Percentiles rank a stretch among this genome's conserved stretches.
Evolutionary conservation across 2,113 vertebrate species (phyloP).

Genomic region (Megaleporinus macrocephalus): DNA sequence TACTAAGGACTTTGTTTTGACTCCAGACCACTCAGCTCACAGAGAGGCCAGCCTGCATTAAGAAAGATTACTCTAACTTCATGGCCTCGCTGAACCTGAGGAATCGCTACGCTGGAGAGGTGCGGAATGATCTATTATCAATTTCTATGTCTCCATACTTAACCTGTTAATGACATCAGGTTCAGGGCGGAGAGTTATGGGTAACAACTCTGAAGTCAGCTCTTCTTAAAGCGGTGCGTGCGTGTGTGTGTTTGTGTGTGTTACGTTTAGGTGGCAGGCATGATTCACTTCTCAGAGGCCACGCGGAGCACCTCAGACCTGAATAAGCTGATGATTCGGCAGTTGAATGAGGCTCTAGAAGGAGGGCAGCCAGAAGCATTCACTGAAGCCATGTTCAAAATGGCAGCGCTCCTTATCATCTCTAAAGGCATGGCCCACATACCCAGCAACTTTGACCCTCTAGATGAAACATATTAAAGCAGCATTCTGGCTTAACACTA

Average conservation of each 20-base stretch:
- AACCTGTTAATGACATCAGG: background rate
- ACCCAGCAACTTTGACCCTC: no score
- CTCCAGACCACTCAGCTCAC: constrained; percentile 92
- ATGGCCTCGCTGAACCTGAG: constrained; percentile 98
- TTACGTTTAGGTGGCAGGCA: constrained; percentile 87
- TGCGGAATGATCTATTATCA: constrained; percentile 53
- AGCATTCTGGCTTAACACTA: background rate
- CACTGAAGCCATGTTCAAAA: constrained; percentile 96
- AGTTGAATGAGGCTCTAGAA: constrained; percentile 86
- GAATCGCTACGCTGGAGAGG: constrained; percentile 97
- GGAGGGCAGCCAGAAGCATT: constrained; percentile 81
- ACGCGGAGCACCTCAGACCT: constrained; percentile 88
- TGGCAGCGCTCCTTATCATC: constrained; percentile 94
- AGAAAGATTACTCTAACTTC: constrained; percentile 99
- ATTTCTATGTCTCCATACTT: background rate
- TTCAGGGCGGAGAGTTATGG: background rate
- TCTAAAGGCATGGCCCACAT: constrained; percentile 81
- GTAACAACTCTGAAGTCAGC: background rate
- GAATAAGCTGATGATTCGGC: constrained; percentile 89
- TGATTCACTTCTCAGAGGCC: constrained; percentile 92
- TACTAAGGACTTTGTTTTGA: background rate
- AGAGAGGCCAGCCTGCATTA: constrained; percentile 93
- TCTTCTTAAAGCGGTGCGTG: background rate
- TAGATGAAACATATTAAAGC: background rate
- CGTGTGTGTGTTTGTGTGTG: constrained; percentile 12